Conservation (phyloP, 1,140 invertebrate species). For the Drusus annulatus region DNA sequence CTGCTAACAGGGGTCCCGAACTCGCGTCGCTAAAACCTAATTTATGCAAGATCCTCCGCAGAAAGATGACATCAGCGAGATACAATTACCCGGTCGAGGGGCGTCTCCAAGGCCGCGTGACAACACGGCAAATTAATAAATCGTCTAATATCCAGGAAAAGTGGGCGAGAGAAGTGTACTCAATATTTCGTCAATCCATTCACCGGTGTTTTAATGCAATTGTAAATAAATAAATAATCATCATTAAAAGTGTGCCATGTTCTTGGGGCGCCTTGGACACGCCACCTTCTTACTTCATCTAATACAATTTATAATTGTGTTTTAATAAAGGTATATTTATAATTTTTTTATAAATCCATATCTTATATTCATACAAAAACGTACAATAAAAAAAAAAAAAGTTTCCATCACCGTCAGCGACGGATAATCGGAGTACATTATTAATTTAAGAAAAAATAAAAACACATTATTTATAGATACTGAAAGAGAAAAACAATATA, state of each 20-base stretch:
- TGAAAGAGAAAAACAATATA: conserved; percentile 23
- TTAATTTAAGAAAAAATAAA: conserved; percentile 6
- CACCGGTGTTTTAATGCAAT: not conserved
- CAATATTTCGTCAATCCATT: not conserved
- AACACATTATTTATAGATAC: conserved; percentile 21
- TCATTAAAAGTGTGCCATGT: not conserved
- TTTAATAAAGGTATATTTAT: conserved; percentile 39
- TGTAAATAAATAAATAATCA: conserved; percentile 35
- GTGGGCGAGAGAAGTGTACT: not conserved
- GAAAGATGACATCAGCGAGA: not conserved
- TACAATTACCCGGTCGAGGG: not conserved
- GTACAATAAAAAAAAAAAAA: conserved; percentile 15
- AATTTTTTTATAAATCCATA: conserved; percentile 37
- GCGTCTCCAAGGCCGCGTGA: not conserved
- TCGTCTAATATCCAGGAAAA: not conserved
- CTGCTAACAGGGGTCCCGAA: not conserved
- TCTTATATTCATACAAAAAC: conserved; percentile 41
- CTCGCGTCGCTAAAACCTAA: conserved; percentile 35
- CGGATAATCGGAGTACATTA: conserved; percentile 17
- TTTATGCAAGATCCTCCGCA: conserved; percentile 42
- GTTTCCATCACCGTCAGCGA: not conserved
- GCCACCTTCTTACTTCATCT: conserved; percentile 23
- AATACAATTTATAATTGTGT: conserved; percentile 41
- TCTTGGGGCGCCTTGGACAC: not conserved
- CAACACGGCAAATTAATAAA: conserved; percentile 15